phyloP scores from a whole-genome alignment of 1,140 invertebrate genomes.

The Heliothis subflexa region DNA sequence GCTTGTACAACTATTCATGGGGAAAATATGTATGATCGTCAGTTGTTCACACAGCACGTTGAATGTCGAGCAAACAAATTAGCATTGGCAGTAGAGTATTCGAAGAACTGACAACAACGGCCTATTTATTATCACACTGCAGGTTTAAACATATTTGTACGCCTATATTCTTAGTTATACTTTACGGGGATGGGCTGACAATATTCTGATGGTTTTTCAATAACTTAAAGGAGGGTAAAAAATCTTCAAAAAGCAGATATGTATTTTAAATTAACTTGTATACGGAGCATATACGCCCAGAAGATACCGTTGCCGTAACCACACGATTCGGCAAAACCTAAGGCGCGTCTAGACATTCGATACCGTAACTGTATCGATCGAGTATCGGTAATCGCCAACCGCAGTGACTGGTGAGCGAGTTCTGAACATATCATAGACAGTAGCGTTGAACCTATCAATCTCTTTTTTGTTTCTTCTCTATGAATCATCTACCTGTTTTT shows the following conservation, averaged over 20 bases:
- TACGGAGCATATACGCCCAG: not conserved
- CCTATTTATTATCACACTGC: too few relatives aligned
- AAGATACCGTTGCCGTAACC: conserved; percentile 22
- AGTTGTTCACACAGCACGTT: too few relatives aligned
- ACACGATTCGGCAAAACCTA: conserved; percentile 12
- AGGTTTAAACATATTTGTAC: too few relatives aligned
- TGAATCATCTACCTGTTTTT: not conserved
- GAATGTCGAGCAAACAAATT: not conserved
- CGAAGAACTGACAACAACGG: too few relatives aligned
- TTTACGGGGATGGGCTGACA: too few relatives aligned
- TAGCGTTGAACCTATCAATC: not conserved
- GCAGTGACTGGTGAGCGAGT: not conserved
- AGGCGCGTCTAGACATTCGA: conserved; percentile 36
- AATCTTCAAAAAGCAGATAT: not conserved
- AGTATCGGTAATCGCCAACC: conserved; percentile 24
- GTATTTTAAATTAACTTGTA: conserved; percentile 7
- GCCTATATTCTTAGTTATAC: too few relatives aligned
- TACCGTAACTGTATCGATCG: conserved; percentile 26
- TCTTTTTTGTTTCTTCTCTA: not conserved
- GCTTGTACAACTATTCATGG: too few relatives aligned
- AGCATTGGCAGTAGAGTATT: too few relatives aligned
- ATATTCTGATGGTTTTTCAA: too few relatives aligned
- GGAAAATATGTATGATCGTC: too few relatives aligned
- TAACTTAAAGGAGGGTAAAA: not conserved
- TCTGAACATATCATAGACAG: not conserved